These are phyloP conservation scores for Leuciscus idus DNA, from an alignment of 2,113 vertebrate species.

Conservation along the genomic window DNA sequence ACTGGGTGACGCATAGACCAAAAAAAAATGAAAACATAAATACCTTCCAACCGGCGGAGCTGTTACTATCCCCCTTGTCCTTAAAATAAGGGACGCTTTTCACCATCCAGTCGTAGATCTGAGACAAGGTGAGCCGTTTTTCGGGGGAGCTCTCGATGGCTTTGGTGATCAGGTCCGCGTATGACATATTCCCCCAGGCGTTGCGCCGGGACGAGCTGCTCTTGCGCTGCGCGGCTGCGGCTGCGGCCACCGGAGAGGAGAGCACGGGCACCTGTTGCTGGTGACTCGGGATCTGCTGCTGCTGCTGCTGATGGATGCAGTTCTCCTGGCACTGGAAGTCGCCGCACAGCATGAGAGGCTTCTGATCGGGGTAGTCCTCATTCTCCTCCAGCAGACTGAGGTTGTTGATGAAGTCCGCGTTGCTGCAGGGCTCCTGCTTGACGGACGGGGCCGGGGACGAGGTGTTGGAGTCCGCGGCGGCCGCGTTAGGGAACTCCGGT, in stretches of 20 bases:
- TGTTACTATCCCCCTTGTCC: conserved; percentile 96
- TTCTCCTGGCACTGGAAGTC: conserved; percentile 80
- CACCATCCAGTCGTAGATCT: conserved; percentile 99
- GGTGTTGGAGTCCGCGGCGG: conserved; percentile 86
- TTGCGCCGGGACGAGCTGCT: conserved; percentile 95
- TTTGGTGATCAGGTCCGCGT: conserved; percentile 97
- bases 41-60: conserved; percentile 97
- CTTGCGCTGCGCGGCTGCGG: conserved; percentile 87
- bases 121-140: conserved; percentile 92
- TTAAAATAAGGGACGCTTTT: conserved; percentile 96
- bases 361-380: conserved; percentile 83
- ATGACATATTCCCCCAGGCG: conserved; percentile 98
- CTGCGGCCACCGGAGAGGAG: conserved; percentile 75
- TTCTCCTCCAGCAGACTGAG: conserved; percentile 88
- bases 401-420: conserved; percentile 84
- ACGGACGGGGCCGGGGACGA: conserved; percentile 87
- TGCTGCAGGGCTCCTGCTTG: conserved; percentile 82
- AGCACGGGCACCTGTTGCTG: conserved; percentile 78
- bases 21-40: neutral
- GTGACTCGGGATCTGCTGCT: conserved; percentile 73
- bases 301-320: conserved; percentile 76
- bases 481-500: conserved; percentile 87
- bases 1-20: neutral
- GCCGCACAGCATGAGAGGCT: conserved; percentile 71
- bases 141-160: conserved; percentile 96